Evolutionary conservation across 2,888 invertebrate genomes (phyloP).

Genomic region (Amblyteles armatorius): DNA sequence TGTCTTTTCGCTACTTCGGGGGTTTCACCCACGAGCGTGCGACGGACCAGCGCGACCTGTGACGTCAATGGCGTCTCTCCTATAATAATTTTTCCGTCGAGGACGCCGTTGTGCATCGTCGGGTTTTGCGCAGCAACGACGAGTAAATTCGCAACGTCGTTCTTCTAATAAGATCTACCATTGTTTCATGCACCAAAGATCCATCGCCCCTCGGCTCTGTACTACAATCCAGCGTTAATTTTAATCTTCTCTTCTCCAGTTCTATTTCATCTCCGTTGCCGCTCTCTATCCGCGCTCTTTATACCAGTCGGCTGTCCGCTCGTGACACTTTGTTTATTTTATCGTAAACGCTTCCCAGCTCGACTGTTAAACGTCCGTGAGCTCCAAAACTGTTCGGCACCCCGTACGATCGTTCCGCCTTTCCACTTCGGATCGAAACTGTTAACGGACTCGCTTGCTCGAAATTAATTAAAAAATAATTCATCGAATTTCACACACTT

Average conservation of each 20-base stretch:
- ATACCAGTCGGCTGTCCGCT: slow-evolving; percentile 31
- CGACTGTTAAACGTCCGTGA: slow-evolving; percentile 49
- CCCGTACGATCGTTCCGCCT: not conserved
- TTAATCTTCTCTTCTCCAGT: not conserved
- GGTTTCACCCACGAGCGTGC: slow-evolving; percentile 1
- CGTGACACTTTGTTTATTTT: slow-evolving; percentile 64
- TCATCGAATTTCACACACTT: no score
- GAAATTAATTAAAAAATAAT: no score
- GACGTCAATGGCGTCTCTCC: slow-evolving; percentile 33
- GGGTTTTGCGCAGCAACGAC: not conserved
- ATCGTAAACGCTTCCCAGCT: slow-evolving; percentile 42
- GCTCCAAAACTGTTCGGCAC: slow-evolving; percentile 8
- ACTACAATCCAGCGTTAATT: not conserved
- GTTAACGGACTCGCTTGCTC: no score
- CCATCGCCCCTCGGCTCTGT: not conserved
- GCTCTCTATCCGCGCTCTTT: slow-evolving; percentile 3
- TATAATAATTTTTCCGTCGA: not conserved
- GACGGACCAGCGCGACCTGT: slow-evolving; percentile 19
- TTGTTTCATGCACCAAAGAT: not conserved
- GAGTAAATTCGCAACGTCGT: not conserved
- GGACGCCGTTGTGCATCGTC: not conserved
- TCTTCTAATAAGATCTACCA: not conserved
- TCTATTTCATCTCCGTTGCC: slow-evolving; percentile 33
- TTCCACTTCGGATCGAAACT: no score
- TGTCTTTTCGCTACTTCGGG: no score